phyloP scores from a whole-genome alignment of 2,888 invertebrate genomes.

The Andrena flavipes region DNA sequence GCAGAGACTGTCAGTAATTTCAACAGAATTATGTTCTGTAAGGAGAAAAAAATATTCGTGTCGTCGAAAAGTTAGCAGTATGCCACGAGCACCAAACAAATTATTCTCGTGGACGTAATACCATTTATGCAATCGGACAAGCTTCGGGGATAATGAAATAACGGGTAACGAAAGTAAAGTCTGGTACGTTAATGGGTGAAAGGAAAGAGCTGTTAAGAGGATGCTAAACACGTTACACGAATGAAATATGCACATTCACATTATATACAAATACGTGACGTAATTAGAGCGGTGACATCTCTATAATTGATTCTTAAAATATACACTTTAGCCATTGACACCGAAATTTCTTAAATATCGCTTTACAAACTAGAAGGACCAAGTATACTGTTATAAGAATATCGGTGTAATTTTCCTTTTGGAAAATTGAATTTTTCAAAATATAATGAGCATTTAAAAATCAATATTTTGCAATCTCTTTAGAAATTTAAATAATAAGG shows the following conservation, averaged over 20 bases:
- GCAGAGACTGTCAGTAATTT: slow-evolving; percentile 1
- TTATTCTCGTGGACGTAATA: neutral
- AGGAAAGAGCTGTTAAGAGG: neutral
- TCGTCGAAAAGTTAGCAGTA: neutral
- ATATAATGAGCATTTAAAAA: no score
- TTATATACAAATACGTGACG: neutral
- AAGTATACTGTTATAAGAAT: no score
- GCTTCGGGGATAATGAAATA: neutral
- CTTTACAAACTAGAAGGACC: no score
- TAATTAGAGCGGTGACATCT: no score
- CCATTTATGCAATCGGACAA: neutral
- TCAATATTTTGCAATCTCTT: no score
- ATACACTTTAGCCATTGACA: no score
- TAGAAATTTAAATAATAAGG: no score
- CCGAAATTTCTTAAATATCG: no score
- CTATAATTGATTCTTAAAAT: no score
- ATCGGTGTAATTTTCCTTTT: no score
- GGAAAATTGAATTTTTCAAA: no score
- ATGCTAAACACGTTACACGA: neutral
- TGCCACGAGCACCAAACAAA: neutral
- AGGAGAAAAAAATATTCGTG: neutral
- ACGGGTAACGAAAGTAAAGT: neutral
- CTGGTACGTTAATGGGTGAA: neutral
- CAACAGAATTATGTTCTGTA: slow-evolving; percentile 13
- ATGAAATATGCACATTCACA: neutral